Evolutionary conservation across 2,888 invertebrate species (phyloP), one percentile per base, ranked within the genome.

Genomic region (Kuschelorhynchus macadamiae): DNA sequence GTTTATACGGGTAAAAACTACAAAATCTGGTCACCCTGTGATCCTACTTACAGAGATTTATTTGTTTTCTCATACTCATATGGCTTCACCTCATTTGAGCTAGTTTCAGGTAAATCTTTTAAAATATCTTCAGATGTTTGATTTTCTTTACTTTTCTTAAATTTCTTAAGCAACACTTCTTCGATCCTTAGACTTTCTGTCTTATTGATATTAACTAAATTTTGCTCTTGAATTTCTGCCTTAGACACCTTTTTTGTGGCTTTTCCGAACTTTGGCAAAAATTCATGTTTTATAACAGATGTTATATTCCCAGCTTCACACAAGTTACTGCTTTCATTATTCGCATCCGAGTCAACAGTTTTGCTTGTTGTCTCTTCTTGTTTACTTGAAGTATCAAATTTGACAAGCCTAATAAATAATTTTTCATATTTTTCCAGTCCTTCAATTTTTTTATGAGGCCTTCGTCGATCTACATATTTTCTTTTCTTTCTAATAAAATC

Each of bases 1-100:
- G n/a, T n/a, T n/a, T n/a, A n/a, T n/a, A n/a, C n/a, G n/a, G n/a
- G n/a, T n/a, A n/a, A n/a, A n/a, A n/a, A n/a, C n/a, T n/a, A n/a
- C n/a, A n/a, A n/a, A n/a, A n/a, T n/a, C n/a, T n/a, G n/a, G n/a
- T n/a, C n/a, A n/a, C n/a, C n/a, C n/a, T n/a, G n/a, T n/a, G n/a
- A n/a, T n/a, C n/a, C n/a, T 41, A 32, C 56, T 56, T 44, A 59
- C 59, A 59, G 47, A n/a, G 47, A 20, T 47, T 59, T 59, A 0
- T 17, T 36, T 12, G 59, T 59, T 46, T 59, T 59, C 21, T 59
- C 21, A 47, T 59, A 59, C 4, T 20, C 47, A 36, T 59, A 59
- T 17, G 59, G 59, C 20, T 47, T 36, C 17, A 59, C 14, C 1
- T 56, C 56, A 44, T 21, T 17, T 8, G 11, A 25, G 41, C 42